A percentile compares a stretch with the other conserved stretches of the same genome.
These are phyloP conservation scores for Drosophila lacicola DNA, from an alignment of 2,888 invertebrate genomes.

Conservation along the genomic window DNA sequence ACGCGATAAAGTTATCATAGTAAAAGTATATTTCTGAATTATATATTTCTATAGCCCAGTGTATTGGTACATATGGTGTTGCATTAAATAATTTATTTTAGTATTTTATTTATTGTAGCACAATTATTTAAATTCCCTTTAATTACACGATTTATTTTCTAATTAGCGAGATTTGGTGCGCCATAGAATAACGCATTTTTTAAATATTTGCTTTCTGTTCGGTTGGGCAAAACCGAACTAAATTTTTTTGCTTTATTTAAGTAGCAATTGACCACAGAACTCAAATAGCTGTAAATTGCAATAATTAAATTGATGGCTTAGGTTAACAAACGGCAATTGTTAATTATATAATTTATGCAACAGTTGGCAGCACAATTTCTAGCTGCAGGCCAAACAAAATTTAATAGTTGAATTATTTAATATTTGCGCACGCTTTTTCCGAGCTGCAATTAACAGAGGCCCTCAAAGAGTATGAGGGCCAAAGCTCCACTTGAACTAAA, in stretches of 20 bases:
- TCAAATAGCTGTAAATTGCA: conserved; percentile 35
- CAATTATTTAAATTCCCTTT: conserved; percentile 34
- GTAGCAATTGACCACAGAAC: conserved; percentile 42
- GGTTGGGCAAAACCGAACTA: conserved; percentile 3
- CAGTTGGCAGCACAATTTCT: conserved; percentile 1
- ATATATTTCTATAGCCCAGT: no score
- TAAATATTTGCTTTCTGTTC: conserved; percentile 51
- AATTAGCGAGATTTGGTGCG: conserved; percentile 52
- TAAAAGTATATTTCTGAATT: no score
- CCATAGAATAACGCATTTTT: conserved; percentile 26
- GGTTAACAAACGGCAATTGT: conserved; percentile 30
- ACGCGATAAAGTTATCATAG: no score
- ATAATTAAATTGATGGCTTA: conserved; percentile 66
- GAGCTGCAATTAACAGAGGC: conserved; percentile 17
- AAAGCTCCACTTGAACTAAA: conserved; percentile 52
- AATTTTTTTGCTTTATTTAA: conserved; percentile 31
- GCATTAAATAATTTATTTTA: background rate
- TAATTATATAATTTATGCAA: conserved; percentile 57
- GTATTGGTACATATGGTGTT: no score
- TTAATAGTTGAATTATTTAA: conserved; percentile 16
- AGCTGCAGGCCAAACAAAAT: background rate
- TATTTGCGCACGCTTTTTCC: background rate
- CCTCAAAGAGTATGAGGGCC: background rate
- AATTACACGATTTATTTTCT: conserved; percentile 50
- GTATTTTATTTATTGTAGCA: background rate